Conservation (phyloP, 2,113 vertebrate genomes). For the Microtus oregoni region DNA sequence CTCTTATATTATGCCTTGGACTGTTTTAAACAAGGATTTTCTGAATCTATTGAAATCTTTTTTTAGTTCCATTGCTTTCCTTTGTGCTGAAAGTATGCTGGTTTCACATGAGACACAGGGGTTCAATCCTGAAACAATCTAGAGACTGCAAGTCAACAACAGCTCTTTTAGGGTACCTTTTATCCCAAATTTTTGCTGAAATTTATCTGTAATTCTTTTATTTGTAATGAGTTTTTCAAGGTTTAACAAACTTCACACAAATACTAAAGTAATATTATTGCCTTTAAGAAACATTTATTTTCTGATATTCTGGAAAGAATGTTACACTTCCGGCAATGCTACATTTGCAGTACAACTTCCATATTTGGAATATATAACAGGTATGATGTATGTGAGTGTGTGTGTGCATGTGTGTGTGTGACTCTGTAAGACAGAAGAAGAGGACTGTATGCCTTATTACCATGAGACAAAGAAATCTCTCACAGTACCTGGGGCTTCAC, state of each 20-base stretch:
- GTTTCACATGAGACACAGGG: background rate
- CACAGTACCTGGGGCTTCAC: background rate
- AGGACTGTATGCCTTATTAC: background rate
- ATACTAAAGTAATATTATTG: background rate
- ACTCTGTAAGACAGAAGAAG: background rate
- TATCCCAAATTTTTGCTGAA: background rate
- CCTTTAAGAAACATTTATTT: background rate
- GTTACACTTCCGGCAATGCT: background rate
- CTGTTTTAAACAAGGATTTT: background rate
- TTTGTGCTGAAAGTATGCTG: background rate
- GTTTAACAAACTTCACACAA: background rate
- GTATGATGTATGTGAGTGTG: background rate
- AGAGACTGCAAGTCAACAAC: background rate
- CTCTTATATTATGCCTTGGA: background rate
- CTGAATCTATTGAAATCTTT: background rate
- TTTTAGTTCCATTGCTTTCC: background rate
- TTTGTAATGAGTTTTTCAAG: background rate
- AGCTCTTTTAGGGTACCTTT: background rate
- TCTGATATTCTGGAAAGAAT: background rate
- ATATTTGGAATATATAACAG: background rate
- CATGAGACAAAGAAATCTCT: background rate
- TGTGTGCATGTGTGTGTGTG: background rate
- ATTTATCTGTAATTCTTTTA: background rate
- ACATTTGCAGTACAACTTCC: background rate
- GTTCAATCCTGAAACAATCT: background rate